Conservation (phyloP, 2,113 vertebrate genomes). For the Chaenogobius annularis region DNA sequence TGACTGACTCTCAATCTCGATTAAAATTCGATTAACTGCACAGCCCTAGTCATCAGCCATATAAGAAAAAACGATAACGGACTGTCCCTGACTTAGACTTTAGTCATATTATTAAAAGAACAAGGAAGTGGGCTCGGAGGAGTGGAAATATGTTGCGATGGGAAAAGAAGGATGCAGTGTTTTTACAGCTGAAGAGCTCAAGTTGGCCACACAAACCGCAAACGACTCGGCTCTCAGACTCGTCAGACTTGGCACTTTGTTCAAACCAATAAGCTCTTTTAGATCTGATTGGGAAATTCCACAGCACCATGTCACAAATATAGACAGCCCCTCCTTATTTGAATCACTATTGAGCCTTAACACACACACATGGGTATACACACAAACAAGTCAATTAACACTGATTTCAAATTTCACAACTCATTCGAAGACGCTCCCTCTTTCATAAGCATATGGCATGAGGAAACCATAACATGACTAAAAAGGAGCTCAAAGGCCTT, state of each 20-base stretch:
- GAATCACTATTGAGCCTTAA: slow-evolving; percentile 23
- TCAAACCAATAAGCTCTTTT: slow-evolving; percentile 53
- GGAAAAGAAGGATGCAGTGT: slow-evolving; percentile 37
- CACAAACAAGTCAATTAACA: slow-evolving; percentile 42
- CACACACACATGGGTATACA: slow-evolving; percentile 18
- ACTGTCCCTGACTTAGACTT: background rate
- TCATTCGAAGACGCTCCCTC: slow-evolving; percentile 6
- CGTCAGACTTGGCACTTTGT: slow-evolving; percentile 16
- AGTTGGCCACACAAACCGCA: background rate
- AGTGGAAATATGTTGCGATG: slow-evolving; percentile 10
- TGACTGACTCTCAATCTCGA: no score
- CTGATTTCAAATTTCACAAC: slow-evolving; percentile 46
- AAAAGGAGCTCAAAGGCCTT: background rate
- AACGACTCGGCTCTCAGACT: background rate
- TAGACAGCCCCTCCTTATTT: slow-evolving; percentile 46
- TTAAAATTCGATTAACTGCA: no score
- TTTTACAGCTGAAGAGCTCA: slow-evolving; percentile 54
- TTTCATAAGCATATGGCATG: slow-evolving; percentile 17
- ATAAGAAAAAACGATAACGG: background rate
- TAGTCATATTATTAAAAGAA: slow-evolving; percentile 8
- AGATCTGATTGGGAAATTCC: slow-evolving; percentile 58
- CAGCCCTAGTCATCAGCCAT: background rate
- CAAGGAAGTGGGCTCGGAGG: slow-evolving; percentile 5
- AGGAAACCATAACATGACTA: background rate
- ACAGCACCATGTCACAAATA: slow-evolving; percentile 40